Conservation (phyloP, 2,797 vertebrate genomes). For the Brachymystax lenok region DNA sequence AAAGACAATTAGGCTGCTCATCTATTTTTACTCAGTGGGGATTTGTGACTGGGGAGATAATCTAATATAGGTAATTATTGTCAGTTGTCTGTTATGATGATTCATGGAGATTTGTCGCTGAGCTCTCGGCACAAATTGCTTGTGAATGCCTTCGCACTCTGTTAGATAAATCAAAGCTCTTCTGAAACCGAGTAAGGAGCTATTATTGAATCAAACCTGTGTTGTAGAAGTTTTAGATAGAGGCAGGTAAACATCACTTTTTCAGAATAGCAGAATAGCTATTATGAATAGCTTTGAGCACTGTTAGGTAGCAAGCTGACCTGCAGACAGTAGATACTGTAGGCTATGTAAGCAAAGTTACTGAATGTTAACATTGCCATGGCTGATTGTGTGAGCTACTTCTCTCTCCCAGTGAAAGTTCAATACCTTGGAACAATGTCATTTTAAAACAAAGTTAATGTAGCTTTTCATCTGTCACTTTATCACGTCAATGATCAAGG, state of each 20-base stretch:
- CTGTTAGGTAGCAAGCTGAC: too few species aligned
- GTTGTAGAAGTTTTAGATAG: background rate
- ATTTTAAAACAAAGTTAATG: background rate
- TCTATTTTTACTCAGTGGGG: background rate
- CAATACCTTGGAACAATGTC: background rate
- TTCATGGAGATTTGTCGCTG: background rate
- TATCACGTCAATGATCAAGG: background rate
- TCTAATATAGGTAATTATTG: constrained; percentile 10
- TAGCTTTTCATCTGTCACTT: background rate
- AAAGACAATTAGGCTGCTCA: background rate
- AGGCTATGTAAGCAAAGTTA: too few species aligned
- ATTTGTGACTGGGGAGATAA: constrained; percentile 1
- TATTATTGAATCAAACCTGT: background rate
- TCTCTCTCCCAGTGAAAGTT: background rate
- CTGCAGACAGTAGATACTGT: too few species aligned
- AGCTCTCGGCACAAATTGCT: background rate
- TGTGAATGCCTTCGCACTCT: background rate
- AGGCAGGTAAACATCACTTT: too few species aligned
- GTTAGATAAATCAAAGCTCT: background rate
- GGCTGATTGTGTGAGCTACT: background rate
- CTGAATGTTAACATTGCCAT: background rate
- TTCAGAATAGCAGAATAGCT: too few species aligned
- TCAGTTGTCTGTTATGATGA: constrained; percentile 14
- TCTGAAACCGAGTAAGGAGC: background rate
- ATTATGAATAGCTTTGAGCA: too few species aligned